Evolutionary conservation across 2,888 invertebrate genomes (phyloP), one percentile per base, ranked within the genome.

Genomic region (Magallana nippona): DNA sequence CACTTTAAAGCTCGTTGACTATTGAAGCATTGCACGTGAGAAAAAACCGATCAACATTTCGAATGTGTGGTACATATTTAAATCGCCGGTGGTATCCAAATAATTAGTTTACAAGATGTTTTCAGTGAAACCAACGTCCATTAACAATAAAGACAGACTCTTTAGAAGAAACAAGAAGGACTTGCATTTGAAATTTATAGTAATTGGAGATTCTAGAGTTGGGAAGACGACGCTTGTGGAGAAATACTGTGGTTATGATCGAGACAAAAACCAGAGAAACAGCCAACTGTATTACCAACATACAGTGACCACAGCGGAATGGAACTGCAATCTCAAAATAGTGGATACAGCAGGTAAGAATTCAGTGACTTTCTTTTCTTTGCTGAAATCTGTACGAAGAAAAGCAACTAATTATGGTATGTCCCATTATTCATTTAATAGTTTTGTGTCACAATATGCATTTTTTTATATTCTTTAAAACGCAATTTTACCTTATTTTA

Each of bases 261-360:
- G 62, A 71, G 13, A 27, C 81, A 22, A 60, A 56, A 5, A 62
- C 81, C 13, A 22, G n/a, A 32, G 56, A n/a, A 80, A 58, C 57
- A 58, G 27, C 22, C 58, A 27, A n/a, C 15, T 79, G 22, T 56
- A 27, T 15, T 57, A 57, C 58, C 56, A 80, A n/a, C 32, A 80
- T 13, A 11, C 63, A 13, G n/a, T 86, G 15, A 84, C 56, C 11
- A 62, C 71, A 17, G 27, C 55, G 15, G 77, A 62, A 2, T 63
- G 77, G 13, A 60, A 58, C 13, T 62, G 83, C 17, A 83, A 79
- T 32, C 78, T 86, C 60, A 86, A 82, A 78, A 62, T 87, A 58
- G 56, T 77, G 5, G 86, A 87, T 27, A 87, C 86, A 2, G 86
- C 85, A 79, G 86, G 86, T 87, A 83, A 79, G 84, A 10, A 11